Evolutionary conservation across 1,140 invertebrate genomes (phyloP).

Genomic region (Drosophila dunni): DNA sequence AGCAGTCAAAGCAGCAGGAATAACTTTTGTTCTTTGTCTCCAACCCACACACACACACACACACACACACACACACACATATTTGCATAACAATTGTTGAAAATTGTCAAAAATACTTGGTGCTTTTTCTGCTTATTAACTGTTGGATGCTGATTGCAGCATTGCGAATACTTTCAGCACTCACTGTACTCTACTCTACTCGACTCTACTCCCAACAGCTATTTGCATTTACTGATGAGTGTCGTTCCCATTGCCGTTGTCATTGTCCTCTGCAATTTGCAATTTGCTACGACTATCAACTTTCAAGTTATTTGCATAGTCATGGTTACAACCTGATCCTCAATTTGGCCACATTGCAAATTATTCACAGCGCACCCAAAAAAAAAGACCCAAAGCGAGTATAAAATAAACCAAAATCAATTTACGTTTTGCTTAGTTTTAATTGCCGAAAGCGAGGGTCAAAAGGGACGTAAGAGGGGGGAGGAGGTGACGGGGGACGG

Average conservation of each 20-base stretch:
- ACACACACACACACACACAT: conserved; percentile 9
- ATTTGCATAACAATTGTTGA: conserved; percentile 70
- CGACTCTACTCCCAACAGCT: conserved; percentile 12
- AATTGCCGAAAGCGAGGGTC: conserved; percentile 55
- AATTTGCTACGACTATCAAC: conserved; percentile 55
- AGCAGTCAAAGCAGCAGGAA: conserved; percentile 17
- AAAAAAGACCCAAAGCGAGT: background rate
- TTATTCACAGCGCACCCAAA: conserved; percentile 20
- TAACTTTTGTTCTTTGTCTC: conserved; percentile 34
- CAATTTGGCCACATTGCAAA: conserved; percentile 43
- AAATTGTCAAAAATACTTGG: conserved; percentile 46
- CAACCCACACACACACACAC: conserved; percentile 25
- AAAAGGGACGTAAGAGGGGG: background rate
- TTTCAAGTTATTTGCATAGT: conserved; percentile 64
- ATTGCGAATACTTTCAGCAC: conserved; percentile 28
- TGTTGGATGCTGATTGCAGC: conserved; percentile 52
- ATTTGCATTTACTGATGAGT: conserved; percentile 53
- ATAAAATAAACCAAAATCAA: conserved; percentile 61
- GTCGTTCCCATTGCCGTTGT: conserved; percentile 18
- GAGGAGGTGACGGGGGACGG: background rate
- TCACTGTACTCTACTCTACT: conserved; percentile 7
- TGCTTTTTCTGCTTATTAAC: conserved; percentile 64
- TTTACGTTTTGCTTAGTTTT: conserved; percentile 78
- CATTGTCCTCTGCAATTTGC: conserved; percentile 51
- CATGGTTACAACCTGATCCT: conserved; percentile 51